Evolutionary conservation across 2,113 vertebrate genomes (phyloP).

Genomic region (Hepsetus odoe): DNA sequence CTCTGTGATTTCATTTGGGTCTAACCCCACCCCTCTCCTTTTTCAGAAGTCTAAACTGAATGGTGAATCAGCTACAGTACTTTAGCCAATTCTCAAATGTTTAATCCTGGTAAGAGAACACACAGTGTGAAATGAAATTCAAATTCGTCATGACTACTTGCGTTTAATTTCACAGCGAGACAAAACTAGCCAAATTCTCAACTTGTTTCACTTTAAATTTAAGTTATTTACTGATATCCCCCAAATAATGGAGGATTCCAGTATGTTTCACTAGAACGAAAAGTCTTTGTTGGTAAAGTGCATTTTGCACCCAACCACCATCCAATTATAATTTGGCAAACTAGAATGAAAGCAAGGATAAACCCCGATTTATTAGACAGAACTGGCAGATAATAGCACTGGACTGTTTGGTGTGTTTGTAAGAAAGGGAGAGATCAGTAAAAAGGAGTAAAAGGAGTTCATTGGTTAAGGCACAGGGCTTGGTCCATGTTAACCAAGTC

Average conservation of each 20-base stretch:
- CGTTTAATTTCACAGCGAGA: slow-evolving; percentile 36
- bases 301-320: not conserved
- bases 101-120: slow-evolving; percentile 67
- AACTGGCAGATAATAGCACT: not conserved
- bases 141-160: slow-evolving; percentile 45
- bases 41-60: slow-evolving; percentile 67
- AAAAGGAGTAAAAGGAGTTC: slow-evolving; percentile 22
- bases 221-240: not conserved
- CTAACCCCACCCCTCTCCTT: slow-evolving; percentile 30
- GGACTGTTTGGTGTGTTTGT: not conserved
- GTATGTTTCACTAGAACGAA: not conserved
- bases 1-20: slow-evolving; percentile 24
- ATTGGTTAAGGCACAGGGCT: slow-evolving; percentile 31
- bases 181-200: not conserved
- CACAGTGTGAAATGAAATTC: slow-evolving; percentile 56
- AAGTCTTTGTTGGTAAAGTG: not conserved
- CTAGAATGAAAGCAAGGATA: not conserved
- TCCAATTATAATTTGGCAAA: not conserved
- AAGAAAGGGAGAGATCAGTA: slow-evolving; percentile 3
- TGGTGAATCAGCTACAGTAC: slow-evolving; percentile 66
- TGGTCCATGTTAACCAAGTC: slow-evolving; percentile 47
- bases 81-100: slow-evolving; percentile 67
- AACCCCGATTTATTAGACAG: slow-evolving; percentile 3
- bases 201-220: slow-evolving; percentile 1
- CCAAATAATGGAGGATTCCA: not conserved